phyloP scores from a whole-genome alignment of 2,888 invertebrate genomes.

The Cancer borealis region DNA sequence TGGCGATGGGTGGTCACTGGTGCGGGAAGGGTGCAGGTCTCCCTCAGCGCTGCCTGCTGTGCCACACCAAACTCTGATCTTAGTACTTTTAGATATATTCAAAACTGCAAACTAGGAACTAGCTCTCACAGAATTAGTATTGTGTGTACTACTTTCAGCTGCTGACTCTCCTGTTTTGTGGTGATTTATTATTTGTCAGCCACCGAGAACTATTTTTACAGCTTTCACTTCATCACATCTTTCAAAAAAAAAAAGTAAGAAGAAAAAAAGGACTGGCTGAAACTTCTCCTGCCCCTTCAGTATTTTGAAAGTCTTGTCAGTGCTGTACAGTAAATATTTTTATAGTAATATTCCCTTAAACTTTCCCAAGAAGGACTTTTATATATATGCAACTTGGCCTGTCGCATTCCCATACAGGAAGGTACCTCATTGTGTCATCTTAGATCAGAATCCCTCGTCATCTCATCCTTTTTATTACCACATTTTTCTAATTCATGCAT shows the following conservation, averaged over 20 bases:
- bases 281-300: conserved; percentile 40
- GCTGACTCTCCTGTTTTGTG: neutral
- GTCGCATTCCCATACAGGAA: neutral
- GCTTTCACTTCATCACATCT: neutral
- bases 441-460: conserved; percentile 11
- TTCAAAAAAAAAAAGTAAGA: neutral
- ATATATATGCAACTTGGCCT: conserved; percentile 30
- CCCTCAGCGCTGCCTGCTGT: neutral
- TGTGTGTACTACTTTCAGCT: conserved; percentile 20
- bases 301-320: conserved; percentile 51
- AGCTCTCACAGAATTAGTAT: neutral
- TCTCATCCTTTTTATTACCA: conserved; percentile 24
- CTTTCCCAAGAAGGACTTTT: neutral
- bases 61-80: neutral
- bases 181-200: neutral
- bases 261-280: conserved; percentile 31
- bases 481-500: conserved; percentile 32
- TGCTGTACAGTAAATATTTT: conserved; percentile 62
- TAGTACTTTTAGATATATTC: conserved; percentile 8
- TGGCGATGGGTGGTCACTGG: neutral
- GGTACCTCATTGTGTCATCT: neutral
- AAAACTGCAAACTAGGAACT: neutral
- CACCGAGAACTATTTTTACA: conserved; percentile 4
- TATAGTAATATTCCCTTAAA: conserved; percentile 45
- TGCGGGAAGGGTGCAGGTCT: neutral